Base-by-base conservation (phyloP, 2,113 vertebrate genomes). In the Saccopteryx bilineata region DNA sequence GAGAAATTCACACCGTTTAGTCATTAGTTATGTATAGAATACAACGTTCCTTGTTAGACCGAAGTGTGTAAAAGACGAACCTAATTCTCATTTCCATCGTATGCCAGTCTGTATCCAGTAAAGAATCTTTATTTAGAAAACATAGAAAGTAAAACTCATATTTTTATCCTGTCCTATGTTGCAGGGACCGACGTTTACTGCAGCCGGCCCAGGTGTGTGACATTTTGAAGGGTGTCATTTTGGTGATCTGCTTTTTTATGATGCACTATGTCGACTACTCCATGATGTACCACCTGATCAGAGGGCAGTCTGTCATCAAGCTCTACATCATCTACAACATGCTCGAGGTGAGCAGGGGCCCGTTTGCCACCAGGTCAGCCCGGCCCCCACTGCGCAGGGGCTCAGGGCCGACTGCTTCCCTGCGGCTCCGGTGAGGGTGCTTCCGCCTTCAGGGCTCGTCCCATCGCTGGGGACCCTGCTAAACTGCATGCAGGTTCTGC, bases 241-340 rank as follows among this genome's bases (percentile, higher is more conserved):
- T 99, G 99, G 97, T 99, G 86, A 98, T 99, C 95, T 99, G 99
- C 98, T 99, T 99, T 97, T 99, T 99, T 97, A 99, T 99, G 99
- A 99, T 99, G 99, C 99, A 99, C 97, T 99, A 99, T 33, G 99
- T 99, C 46, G 99, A 99, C 98, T 99, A 99, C 97, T 99, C 99
- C 98, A 99, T 99, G 99, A 99, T 99, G 99, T 99, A 99, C 97
- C 99, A 99, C 98, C 98, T 99, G 96, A 99, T 99, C 98, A 98
- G 99, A 93, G 99, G 99, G 31, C 99, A 99, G 98, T 99, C 99
- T 3, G 99, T 99, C 98, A 99, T 99, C 98, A 99, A 99, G 97
- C 99, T 99, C 96, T 99, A 99, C 98, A 99, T 99, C 98, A 99
- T 99, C 98, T 99, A 99, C 98, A 99, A 99, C 98, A 99, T 99